Evolutionary conservation across 2,113 vertebrate species (phyloP).

Genomic region (Elephantulus edwardii): DNA sequence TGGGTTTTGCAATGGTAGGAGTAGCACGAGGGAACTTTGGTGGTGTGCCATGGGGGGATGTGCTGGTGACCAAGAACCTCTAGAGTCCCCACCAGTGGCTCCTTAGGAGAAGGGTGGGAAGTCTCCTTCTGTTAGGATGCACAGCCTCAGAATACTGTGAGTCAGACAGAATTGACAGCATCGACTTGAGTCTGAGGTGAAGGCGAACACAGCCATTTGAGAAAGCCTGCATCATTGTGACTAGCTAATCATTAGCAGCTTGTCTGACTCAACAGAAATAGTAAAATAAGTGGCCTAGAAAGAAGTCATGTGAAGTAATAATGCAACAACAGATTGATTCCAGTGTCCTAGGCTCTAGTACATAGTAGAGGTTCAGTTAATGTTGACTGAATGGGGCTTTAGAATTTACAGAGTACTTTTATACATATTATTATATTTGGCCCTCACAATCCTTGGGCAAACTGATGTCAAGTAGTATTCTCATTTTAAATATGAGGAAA

Average conservation of each 20-base stretch:
- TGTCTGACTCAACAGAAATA: conserved; percentile 23
- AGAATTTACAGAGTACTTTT: conserved; percentile 21
- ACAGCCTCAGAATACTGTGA: no score
- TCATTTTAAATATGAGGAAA: conserved; percentile 53
- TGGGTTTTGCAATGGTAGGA: neutral
- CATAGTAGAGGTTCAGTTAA: neutral
- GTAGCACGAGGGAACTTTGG: no score
- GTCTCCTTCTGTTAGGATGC: no score
- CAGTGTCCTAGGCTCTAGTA: neutral
- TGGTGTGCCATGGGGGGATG: no score
- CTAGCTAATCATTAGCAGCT: neutral
- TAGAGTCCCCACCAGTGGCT: no score
- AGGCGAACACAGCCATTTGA: neutral
- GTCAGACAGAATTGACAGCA: no score
- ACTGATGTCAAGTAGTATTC: conserved; percentile 1
- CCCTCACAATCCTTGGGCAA: neutral
- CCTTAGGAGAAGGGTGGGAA: no score
- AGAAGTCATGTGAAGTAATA: neutral
- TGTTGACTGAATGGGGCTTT: neutral
- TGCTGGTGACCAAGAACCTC: no score
- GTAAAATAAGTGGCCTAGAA: conserved; percentile 31
- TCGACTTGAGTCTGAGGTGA: no score
- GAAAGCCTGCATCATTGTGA: conserved; percentile 23
- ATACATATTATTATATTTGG: conserved; percentile 4
- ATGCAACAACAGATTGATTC: neutral